Percentiles rank a stretch among this genome's conserved stretches.
phyloP scores from a whole-genome alignment of 2,888 invertebrate genomes.

The Caenorhabditis parvicauda region DNA sequence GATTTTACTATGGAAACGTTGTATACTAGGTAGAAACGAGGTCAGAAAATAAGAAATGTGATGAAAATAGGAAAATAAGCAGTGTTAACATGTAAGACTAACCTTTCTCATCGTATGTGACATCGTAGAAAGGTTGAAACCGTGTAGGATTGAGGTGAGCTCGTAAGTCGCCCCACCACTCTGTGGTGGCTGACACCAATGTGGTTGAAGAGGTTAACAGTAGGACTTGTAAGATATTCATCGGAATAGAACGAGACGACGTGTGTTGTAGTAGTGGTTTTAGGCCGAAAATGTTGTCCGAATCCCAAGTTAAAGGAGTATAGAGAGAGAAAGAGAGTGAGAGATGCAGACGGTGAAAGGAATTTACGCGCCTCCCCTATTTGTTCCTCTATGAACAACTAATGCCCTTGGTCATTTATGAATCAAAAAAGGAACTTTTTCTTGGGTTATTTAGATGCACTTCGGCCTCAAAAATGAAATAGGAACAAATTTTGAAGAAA shows the following conservation, averaged over 20 bases:
- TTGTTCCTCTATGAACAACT: too few relatives aligned
- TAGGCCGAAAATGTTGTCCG: too few relatives aligned
- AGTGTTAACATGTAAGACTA: slow-evolving; percentile 1
- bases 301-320: not conserved
- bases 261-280: too few relatives aligned
- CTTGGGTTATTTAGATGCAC: too few relatives aligned
- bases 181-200: slow-evolving; percentile 46
- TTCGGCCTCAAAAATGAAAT: too few relatives aligned
- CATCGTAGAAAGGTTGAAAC: slow-evolving; percentile 58
- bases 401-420: too few relatives aligned
- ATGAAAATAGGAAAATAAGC: not conserved
- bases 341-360: not conserved
- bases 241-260: too few relatives aligned
- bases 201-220: too few relatives aligned
- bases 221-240: too few relatives aligned
- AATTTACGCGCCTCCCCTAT: not conserved
- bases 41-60: not conserved
- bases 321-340: not conserved
- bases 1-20: not conserved
- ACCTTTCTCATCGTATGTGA: slow-evolving; percentile 61
- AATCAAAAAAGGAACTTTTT: too few relatives aligned
- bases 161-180: slow-evolving; percentile 61
- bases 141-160: slow-evolving; percentile 58
- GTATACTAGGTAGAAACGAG: not conserved
- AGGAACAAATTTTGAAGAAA: too few relatives aligned